A percentile compares a stretch with the other conserved stretches of the same genome.
Evolutionary conservation across 2,797 vertebrate species (phyloP).

Genomic region (Sebastes kiyomatsui): DNA sequence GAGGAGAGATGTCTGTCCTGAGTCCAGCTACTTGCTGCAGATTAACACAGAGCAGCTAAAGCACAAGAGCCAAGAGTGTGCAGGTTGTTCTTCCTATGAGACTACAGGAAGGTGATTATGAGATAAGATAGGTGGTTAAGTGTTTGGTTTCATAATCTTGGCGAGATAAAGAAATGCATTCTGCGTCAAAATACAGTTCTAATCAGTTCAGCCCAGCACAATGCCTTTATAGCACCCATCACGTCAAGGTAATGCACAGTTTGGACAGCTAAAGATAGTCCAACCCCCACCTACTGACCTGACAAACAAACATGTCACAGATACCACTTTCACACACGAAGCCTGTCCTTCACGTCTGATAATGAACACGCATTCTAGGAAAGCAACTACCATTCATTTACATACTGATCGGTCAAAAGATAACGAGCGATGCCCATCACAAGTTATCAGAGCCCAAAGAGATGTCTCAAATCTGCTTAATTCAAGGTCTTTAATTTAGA

Average conservation of each 20-base stretch:
- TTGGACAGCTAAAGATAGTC: not conserved
- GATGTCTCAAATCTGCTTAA: not conserved
- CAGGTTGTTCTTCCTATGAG: not conserved
- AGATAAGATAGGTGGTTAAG: not conserved
- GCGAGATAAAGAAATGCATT: not conserved
- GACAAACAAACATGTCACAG: not conserved
- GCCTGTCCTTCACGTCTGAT: not conserved
- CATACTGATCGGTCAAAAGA: not conserved
- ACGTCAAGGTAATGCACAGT: not conserved
- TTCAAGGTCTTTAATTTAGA: not conserved
- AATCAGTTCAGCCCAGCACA: not conserved
- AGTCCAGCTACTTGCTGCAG: constrained; percentile 19
- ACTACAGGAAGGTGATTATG: not conserved
- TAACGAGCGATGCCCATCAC: not conserved
- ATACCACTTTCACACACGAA: not conserved
- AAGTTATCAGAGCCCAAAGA: not conserved
- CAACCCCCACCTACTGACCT: not conserved
- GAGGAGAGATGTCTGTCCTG: not conserved
- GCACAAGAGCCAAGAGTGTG: not conserved
- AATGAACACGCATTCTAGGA: not conserved
- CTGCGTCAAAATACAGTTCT: not conserved
- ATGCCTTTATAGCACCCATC: not conserved
- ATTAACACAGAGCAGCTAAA: constrained; percentile 9
- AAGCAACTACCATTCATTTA: not conserved
- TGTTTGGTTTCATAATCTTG: not conserved